Conservation (phyloP, 2,888 invertebrate genomes). For the Chrysina gloriosa region DNA sequence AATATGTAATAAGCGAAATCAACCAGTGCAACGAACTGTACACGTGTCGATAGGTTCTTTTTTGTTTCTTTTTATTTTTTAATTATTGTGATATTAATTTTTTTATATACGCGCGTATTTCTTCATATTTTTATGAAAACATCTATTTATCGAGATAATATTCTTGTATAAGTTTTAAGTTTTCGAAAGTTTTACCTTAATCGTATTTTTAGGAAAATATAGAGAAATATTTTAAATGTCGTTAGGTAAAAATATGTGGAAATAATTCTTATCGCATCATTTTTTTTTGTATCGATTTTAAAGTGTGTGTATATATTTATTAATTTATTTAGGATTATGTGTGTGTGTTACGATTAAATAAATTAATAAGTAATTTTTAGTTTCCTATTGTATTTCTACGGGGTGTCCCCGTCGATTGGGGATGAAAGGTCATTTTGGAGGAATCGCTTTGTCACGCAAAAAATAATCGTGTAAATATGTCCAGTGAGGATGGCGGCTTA, state of each 20-base stretch:
- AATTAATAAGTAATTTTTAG: conserved; percentile 2
- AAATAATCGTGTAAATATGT: too few species aligned
- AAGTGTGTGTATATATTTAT: conserved; percentile 1
- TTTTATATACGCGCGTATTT: conserved; percentile 2
- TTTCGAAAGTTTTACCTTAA: not conserved
- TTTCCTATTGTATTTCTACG: too few species aligned
- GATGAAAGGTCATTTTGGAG: too few species aligned
- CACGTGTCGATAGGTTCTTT: too few species aligned
- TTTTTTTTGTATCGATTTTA: not conserved
- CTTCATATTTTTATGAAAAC: conserved; percentile 1
- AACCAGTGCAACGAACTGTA: conserved; percentile 36
- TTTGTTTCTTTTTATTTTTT: conserved; percentile 1
- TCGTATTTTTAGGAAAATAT: not conserved
- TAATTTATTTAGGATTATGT: conserved; percentile 14
- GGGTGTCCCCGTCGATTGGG: too few species aligned
- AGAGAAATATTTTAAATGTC: too few species aligned
- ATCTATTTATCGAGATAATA: not conserved
- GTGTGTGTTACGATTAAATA: not conserved
- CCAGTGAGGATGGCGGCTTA: too few species aligned
- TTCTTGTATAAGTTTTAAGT: too few species aligned
- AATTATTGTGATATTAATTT: conserved; percentile 30
- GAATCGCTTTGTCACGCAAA: too few species aligned
- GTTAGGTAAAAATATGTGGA: not conserved
- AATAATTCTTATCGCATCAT: not conserved
- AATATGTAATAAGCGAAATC: not conserved